phyloP scores from a whole-genome alignment of 2,888 invertebrate genomes.

The Octonoba sinensis region DNA sequence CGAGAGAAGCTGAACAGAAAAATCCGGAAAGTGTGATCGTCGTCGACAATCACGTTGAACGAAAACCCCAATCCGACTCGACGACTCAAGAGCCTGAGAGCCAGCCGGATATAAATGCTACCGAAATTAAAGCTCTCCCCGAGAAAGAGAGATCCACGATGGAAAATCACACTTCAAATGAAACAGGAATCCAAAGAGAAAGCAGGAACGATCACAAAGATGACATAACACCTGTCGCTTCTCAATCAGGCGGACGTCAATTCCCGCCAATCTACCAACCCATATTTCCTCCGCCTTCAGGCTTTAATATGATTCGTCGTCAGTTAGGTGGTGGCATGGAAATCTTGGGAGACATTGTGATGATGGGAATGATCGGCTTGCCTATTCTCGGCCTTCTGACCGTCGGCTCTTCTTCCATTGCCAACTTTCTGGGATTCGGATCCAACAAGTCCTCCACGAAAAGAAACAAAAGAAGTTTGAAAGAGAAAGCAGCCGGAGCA shows the following conservation, averaged over 20 bases:
- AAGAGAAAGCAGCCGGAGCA: conserved; percentile 46
- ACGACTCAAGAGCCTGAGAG: too few relatives aligned
- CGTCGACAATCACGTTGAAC: too few relatives aligned
- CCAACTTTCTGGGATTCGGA: conserved; percentile 45
- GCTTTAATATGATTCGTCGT: conserved; percentile 41
- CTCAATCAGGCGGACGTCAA: conserved; percentile 4
- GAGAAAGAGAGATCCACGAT: too few relatives aligned
- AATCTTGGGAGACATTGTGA: conserved; percentile 46
- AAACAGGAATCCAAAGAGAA: too few relatives aligned
- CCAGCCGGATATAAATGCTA: too few relatives aligned
- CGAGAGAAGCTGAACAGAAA: too few relatives aligned
- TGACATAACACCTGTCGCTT: too few relatives aligned
- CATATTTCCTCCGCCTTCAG: conserved; percentile 32
- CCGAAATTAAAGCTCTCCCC: too few relatives aligned
- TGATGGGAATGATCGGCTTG: conserved; percentile 51
- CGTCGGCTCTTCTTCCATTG: conserved; percentile 42
- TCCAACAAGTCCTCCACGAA: conserved; percentile 22
- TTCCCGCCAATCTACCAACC: conserved; percentile 42
- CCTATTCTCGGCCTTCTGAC: conserved; percentile 50
- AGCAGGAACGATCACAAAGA: too few relatives aligned
- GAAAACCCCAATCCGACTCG: too few relatives aligned
- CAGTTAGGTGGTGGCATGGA: conserved; percentile 53
- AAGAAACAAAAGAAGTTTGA: conserved; percentile 34
- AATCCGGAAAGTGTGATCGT: too few relatives aligned
- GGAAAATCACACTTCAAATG: too few relatives aligned